Evolutionary conservation across 2,888 invertebrate species (phyloP), one percentile per base, ranked within the genome.

Genomic region (Orthosia gothica): DNA sequence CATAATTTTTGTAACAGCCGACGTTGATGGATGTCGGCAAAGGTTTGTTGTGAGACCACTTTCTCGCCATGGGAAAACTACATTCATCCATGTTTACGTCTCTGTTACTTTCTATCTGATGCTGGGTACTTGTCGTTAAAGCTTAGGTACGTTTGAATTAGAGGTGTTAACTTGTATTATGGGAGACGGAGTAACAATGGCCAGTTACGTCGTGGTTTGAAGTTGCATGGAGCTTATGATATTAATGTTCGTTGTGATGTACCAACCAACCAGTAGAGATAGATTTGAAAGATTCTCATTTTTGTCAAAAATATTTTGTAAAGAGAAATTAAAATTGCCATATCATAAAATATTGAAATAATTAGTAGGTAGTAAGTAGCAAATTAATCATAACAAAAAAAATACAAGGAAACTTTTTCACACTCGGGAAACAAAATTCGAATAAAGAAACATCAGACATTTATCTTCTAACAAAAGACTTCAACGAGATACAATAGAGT

Each of bases 51-150:
- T 86, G 75, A 75, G 89, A 91, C 93, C 91, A 95, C 95, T 95
- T 95, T 95, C 95, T 95, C 87, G 88, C 90, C 92, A 95, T 95
- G 95, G 94, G 95, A 95, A 95, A 93, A 92, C 89, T 88, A 84
- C 92, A 91, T 92, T 89, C 91, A 90, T 86, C 88, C 86, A 89
- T 90, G 89, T 91, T 90, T 88, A 89, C 89, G 88, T 90, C 88
- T 90, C 76, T 69, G 81, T 84, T 85, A 84, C 88, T 88, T 88
- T 88, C 88, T 88, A 88, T 72, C 76, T 70, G 83, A 76, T 79
- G 79, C 69, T 70, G 75, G 59, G 58, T 81, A 66, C 75, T 69
- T 71, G 72, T 59, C 59, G 47, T 71, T 76, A 73, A 68, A 70
- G 70, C 55, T 45, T 66, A 65, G 40, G 26, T 26, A 72, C 67